phyloP scores from a whole-genome alignment of 2,797 vertebrate species.

The Buphagus erythrorhynchus region DNA sequence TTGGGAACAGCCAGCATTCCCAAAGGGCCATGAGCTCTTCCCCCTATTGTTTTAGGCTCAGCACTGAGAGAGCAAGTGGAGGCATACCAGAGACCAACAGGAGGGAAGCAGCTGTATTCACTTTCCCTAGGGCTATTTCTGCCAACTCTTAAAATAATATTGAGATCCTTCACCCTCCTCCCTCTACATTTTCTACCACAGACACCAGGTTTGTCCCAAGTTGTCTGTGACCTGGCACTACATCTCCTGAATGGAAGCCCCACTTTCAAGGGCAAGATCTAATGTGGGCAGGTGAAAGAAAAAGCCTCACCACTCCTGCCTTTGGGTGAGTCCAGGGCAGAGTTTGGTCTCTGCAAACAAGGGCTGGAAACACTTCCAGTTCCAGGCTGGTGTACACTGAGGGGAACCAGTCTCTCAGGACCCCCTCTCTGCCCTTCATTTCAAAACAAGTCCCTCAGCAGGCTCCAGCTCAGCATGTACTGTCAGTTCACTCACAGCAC shows the following conservation, averaged over 20 bases:
- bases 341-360: neutral
- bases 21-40: neutral
- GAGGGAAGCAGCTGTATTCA: neutral
- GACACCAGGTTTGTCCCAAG: neutral
- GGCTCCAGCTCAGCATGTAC: neutral
- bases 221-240: neutral
- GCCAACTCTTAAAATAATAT: neutral
- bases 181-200: neutral
- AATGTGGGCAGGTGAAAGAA: neutral
- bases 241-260: neutral
- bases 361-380: neutral
- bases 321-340: neutral
- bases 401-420: neutral
- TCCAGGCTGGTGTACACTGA: accelerated
- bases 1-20: neutral
- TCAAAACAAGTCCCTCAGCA: neutral
- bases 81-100: neutral
- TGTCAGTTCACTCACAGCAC: neutral
- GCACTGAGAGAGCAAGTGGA: neutral
- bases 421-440: neutral
- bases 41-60: constrained; percentile 9
- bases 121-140: neutral
- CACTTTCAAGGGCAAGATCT: neutral
- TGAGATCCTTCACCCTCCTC: neutral
- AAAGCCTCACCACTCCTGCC: neutral